Percentiles rank a stretch among this genome's conserved stretches.
Evolutionary conservation across 2,797 vertebrate species (phyloP).

Genomic region (Leptatherina wallacei): DNA sequence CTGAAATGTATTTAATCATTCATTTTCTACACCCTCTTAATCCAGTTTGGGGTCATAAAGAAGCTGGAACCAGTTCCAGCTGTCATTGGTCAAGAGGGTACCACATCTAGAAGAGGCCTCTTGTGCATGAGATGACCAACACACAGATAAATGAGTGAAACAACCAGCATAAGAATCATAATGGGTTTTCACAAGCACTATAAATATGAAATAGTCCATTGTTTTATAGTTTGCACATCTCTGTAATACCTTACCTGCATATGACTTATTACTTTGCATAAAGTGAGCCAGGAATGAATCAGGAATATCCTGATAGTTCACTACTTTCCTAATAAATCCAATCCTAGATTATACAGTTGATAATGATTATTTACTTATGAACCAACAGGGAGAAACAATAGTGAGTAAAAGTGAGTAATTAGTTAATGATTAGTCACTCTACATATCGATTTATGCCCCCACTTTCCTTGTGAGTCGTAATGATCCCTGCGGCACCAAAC

Average conservation of each 20-base stretch:
- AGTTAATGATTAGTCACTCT: background rate
- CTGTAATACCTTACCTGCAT: background rate
- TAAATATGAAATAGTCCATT: too few relatives aligned
- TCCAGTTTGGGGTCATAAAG: too few relatives aligned
- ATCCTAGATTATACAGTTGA: background rate
- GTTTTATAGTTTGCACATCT: too few relatives aligned
- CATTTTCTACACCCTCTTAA: too few relatives aligned
- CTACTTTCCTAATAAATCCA: background rate
- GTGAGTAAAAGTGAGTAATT: background rate
- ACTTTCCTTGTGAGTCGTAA: background rate
- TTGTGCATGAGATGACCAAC: too few relatives aligned
- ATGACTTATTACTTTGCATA: background rate
- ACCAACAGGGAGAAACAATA: background rate
- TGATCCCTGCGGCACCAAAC: background rate
- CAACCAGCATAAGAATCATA: too few relatives aligned
- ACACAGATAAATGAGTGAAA: too few relatives aligned
- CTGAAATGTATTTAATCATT: too few relatives aligned
- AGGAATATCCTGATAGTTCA: background rate
- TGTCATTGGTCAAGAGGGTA: too few relatives aligned
- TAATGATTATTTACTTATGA: background rate
- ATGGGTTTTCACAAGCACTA: too few relatives aligned
- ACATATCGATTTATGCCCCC: background rate
- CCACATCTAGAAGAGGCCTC: too few relatives aligned
- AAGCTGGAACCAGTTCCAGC: too few relatives aligned
- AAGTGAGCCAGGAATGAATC: background rate